Conservation (phyloP, 2,888 invertebrate species). For the Oasisia sp. region DNA sequence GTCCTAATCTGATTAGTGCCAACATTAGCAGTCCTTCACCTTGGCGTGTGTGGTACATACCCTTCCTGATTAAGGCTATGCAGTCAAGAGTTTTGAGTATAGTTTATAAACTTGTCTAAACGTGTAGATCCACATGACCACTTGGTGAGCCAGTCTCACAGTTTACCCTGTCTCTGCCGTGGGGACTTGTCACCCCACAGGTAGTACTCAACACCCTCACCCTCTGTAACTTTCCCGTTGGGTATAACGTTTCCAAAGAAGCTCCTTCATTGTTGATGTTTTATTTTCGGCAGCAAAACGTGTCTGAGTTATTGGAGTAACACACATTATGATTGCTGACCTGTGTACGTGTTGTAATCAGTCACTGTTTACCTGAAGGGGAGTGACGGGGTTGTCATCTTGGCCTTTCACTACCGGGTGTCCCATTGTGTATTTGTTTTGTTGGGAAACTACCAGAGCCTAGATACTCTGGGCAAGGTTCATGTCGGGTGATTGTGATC, state of each 20-base stretch:
- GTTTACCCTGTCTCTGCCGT: background rate
- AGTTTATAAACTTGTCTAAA: background rate
- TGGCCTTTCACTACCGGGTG: background rate
- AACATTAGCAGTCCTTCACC: background rate
- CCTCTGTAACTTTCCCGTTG: background rate
- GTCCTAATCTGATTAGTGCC: background rate
- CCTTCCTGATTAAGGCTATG: background rate
- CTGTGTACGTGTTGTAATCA: background rate
- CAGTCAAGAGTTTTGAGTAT: background rate
- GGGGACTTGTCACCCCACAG: background rate
- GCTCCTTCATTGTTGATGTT: background rate
- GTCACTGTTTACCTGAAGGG: background rate
- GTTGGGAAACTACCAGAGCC: background rate
- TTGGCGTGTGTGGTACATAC: background rate
- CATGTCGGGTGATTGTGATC: background rate
- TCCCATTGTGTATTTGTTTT: background rate
- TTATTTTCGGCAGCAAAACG: background rate
- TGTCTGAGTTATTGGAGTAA: background rate
- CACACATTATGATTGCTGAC: no score
- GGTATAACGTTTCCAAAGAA: background rate
- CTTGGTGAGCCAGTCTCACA: background rate
- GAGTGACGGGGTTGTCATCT: background rate
- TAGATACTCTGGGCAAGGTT: background rate
- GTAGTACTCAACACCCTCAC: background rate
- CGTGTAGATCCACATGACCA: background rate